Conservation (phyloP, 2,888 invertebrate genomes). For the Tinea semifulvella region DNA sequence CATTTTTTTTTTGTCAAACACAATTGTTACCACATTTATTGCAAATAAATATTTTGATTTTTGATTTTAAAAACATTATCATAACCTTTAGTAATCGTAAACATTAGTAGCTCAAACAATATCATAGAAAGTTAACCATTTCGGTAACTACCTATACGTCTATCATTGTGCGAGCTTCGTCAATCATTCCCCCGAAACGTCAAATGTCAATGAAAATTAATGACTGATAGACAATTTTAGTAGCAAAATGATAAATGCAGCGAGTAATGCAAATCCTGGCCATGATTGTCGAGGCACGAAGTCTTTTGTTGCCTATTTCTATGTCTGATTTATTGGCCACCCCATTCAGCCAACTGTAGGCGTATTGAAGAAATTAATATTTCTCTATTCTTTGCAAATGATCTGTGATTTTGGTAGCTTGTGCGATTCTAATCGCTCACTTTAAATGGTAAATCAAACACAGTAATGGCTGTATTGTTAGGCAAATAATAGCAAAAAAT, state of each 20-base stretch:
- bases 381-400: neutral
- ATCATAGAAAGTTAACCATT: neutral
- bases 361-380: slow-evolving; percentile 9
- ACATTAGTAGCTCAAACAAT: neutral
- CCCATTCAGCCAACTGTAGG: neutral
- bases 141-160: slow-evolving; percentile 31
- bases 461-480: too few relatives aligned
- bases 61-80: neutral
- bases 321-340: slow-evolving; percentile 8
- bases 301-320: slow-evolving; percentile 30
- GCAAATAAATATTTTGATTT: too few relatives aligned
- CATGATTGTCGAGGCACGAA: slow-evolving; percentile 37
- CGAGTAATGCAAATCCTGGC: slow-evolving; percentile 62
- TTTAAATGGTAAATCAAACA: too few relatives aligned
- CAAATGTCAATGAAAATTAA: slow-evolving; percentile 63
- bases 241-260: slow-evolving; percentile 61
- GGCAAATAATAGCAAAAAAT: too few relatives aligned
- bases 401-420: slow-evolving; percentile 8
- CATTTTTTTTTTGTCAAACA: too few relatives aligned
- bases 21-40: too few relatives aligned
- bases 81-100: neutral
- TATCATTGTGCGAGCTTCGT: slow-evolving; percentile 34
- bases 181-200: slow-evolving; percentile 47
- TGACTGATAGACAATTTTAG: slow-evolving; percentile 42
- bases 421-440: too few relatives aligned